Base-by-base conservation (phyloP, 2,888 invertebrate genomes). In the Polymixis lichenea region DNA sequence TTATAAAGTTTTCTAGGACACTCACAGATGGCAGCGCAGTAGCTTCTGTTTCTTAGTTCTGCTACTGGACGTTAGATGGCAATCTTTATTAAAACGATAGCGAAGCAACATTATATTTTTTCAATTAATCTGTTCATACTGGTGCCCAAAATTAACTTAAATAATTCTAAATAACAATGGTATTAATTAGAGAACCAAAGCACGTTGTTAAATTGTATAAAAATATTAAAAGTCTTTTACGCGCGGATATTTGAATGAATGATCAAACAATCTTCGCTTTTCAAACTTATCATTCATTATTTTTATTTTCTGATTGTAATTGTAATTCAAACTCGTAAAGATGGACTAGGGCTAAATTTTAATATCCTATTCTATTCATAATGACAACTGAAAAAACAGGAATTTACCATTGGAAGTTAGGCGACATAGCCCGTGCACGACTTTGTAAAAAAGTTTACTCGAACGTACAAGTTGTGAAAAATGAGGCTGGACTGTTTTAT, bases 381-480 rank as follows among this genome's bases (percentile, higher is more conserved):
- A 87, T 87, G 90, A 81, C 82, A n/a, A 80, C 89, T 62, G 85
- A 90, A 87, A 92, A 78, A 78, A 58, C 79, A 56, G 90, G 93
- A 55, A 95, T 95, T 82, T 95, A 95, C 77, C 92, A 94, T 76
- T 96, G 96, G 96, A 95, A 94, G 84, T 87, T 96, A 19, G 96
- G 96, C 17, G 96, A 96, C 71, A 87, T 95, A 58, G 95, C 96
- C 17, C 90, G 94, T 8, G 96, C 96, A 38, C 92, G 93, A 88
- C 86, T 96, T 71, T 91, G 93, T 75, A 94, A 93, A 87, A 95
- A 94, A 91, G 91, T 95, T 73, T 96, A 95, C 72, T 92, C 95
- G 1, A 95, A 94, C 88, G 95, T 96, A 15, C 92, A 92, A 90
- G 93, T 96, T 66, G 91, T 95, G 22, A 96, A 95, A 89, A 90